Base-by-base conservation (phyloP, 2,888 invertebrate species). In the Xylophagus ater region DNA sequence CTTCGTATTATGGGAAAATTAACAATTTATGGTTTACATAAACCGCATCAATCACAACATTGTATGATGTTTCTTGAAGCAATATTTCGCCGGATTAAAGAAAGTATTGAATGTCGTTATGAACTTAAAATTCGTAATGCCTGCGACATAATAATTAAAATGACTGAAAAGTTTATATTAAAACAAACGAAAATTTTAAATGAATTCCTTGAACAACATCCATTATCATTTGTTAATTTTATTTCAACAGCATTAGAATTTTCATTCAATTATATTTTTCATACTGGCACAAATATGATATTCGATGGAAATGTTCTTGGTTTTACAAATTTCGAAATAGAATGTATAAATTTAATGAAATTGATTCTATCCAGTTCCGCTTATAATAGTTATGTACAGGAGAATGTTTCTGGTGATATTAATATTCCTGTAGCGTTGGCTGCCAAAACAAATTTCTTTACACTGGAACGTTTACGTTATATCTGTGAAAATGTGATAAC, bases 321-420 rank as follows among this genome's bases (percentile, higher is more conserved):
- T 37, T 93, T 89, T 59, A 87, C 88, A 54, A 72, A 82, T 52
- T 90, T 93, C 56, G 80, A 81, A 19, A 88, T 94, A 51, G 88
- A 89, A 55, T 87, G 87, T 54, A 74, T 94, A 49, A 92, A 90
- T 64, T 70, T 94, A 44, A 78, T 93, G 47, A 92, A 90, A 61
- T 78, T 77, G 2, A 82, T 92, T 43, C 67, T 93, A 45, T 67
- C 82, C 45, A 81, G 82, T 58, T 72, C 75, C 21, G 81, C 84
- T 52, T 90, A 84, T 57, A 80, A 76, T 31, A 42, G 45, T 36
- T 37, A 38, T 17, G 41, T 34, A 4, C 34, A 42, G 13, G 43
- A 42, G 29, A 46, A 49, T 52, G 48, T 45, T 51, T 44, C 35
- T 38, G 42, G 67, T 70, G 46, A 69, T 40, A 46, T 67, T 70